These are phyloP conservation scores for Equus przewalskii DNA, from an alignment of 2,113 vertebrate species.

Conservation along the genomic window DNA sequence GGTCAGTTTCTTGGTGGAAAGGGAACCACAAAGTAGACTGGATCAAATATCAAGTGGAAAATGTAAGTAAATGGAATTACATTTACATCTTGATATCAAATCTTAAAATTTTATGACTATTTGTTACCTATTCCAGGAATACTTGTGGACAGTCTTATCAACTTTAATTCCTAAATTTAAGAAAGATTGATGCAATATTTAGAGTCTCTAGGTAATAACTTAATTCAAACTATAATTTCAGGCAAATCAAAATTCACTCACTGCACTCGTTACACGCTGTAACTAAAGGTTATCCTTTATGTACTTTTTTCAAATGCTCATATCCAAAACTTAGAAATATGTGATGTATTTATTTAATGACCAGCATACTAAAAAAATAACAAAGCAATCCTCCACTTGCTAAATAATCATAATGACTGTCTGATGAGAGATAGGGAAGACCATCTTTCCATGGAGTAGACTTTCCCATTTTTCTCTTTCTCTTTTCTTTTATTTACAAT, in stretches of 20 bases:
- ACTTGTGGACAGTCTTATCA: background rate
- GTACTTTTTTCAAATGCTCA: background rate
- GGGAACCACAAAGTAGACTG: conserved; percentile 29
- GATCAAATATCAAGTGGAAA: conserved; percentile 54
- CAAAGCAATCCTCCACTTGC: background rate
- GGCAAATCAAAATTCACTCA: background rate
- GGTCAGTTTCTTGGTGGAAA: background rate
- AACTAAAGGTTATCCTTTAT: background rate
- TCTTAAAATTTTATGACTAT: conserved; percentile 56
- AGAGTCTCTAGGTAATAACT: background rate
- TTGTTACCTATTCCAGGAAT: conserved; percentile 64
- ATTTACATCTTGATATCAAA: conserved; percentile 46
- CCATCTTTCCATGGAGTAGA: background rate
- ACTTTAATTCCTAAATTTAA: conserved; percentile 65
- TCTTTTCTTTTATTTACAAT: conserved; percentile 48
- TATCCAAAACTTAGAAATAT: conserved; percentile 14
- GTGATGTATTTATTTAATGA: background rate
- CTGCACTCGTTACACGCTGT: background rate
- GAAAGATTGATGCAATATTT: background rate
- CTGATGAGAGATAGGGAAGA: background rate
- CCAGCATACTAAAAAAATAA: background rate
- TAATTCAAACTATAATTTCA: background rate
- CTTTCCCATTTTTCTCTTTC: background rate
- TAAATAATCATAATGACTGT: background rate
- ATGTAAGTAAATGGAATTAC: conserved; percentile 62